These are phyloP conservation scores for Petroica traversi DNA, from an alignment of 2,113 vertebrate species.

Conservation along the genomic window DNA sequence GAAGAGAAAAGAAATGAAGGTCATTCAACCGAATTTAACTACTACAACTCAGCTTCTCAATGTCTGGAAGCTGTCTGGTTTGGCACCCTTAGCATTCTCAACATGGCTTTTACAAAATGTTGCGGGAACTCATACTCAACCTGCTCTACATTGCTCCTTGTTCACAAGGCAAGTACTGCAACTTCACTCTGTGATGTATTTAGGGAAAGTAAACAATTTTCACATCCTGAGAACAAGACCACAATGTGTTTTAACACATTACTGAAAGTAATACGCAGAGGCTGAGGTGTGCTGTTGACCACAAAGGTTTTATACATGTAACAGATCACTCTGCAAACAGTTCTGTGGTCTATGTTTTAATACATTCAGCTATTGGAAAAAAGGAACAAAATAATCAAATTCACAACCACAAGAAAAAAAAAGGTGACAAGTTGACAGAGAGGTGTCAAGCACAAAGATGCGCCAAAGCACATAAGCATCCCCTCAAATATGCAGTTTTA, in stretches of 20 bases:
- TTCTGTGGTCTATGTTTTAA: slow-evolving; percentile 32
- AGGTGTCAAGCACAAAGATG: background rate
- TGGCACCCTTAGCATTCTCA: background rate
- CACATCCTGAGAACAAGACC: slow-evolving; percentile 31
- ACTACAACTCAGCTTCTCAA: background rate
- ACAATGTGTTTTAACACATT: slow-evolving; percentile 17
- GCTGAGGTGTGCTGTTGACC: background rate
- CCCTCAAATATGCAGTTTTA: background rate
- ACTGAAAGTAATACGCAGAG: background rate
- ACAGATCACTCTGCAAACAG: background rate
- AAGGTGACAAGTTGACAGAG: background rate
- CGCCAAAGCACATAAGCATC: background rate
- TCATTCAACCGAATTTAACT: background rate
- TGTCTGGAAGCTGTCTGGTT: background rate
- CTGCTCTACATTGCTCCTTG: background rate
- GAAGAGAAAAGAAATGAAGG: background rate
- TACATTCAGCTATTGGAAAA: background rate
- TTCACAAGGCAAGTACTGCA: background rate
- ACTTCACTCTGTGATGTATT: background rate
- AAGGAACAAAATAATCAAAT: background rate
- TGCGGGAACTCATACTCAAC: background rate
- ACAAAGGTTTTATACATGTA: background rate
- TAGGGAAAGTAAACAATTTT: slow-evolving; percentile 15
- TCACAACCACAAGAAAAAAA: slow-evolving; percentile 16
- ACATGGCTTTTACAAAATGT: background rate